Evolutionary conservation across 1,140 invertebrate genomes (phyloP).

Genomic region (Zaprionus lachaisei): DNA sequence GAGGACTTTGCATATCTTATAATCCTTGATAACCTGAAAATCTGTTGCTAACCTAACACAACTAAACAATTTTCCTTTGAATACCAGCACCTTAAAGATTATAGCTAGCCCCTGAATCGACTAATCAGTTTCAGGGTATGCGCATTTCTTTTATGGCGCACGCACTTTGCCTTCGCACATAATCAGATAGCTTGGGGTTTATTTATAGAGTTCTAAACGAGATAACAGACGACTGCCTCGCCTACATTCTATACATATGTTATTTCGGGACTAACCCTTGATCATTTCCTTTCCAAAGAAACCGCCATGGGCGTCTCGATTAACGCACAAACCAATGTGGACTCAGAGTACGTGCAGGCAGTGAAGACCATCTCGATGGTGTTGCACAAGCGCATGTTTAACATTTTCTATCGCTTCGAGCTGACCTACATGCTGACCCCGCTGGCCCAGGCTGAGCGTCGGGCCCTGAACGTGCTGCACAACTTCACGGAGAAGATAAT

Average conservation of each 20-base stretch:
- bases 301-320: slow-evolving; percentile 93
- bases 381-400: slow-evolving; percentile 84
- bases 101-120: not conserved
- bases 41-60: not conserved
- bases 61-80: not conserved
- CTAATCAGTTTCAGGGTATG: not conserved
- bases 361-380: slow-evolving; percentile 86
- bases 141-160: not conserved
- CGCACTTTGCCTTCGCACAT: not conserved
- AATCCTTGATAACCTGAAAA: no score
- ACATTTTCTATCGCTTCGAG: slow-evolving; percentile 86
- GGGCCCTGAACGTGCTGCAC: slow-evolving; percentile 88
- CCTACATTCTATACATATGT: not conserved
- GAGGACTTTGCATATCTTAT: no score
- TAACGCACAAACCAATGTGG: slow-evolving; percentile 88
- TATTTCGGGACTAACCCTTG: not conserved
- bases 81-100: not conserved
- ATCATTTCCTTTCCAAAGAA: slow-evolving; percentile 85
- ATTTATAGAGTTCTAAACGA: slow-evolving; percentile 4
- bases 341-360: slow-evolving; percentile 90
- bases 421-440: slow-evolving; percentile 86
- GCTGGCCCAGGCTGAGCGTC: slow-evolving; percentile 86
- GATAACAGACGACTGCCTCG: not conserved
- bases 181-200: not conserved
- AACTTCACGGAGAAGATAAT: slow-evolving; percentile 88